Evolutionary conservation across 2,888 invertebrate species (phyloP).

Genomic region (Oligia strigilis): DNA sequence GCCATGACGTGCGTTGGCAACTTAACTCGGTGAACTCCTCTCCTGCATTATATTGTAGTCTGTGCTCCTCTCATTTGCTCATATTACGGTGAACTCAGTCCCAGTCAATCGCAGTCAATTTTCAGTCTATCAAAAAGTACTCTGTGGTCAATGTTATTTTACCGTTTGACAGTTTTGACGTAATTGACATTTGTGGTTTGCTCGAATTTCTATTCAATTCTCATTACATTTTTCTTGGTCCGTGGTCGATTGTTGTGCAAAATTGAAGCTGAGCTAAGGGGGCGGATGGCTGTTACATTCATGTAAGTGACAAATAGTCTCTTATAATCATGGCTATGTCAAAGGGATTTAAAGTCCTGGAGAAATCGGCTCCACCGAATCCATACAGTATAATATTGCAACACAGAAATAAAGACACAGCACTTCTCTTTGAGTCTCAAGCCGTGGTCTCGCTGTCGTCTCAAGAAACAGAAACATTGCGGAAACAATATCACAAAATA

Average conservation of each 20-base stretch:
- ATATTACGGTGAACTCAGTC: not conserved
- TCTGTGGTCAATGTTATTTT: slow-evolving; percentile 34
- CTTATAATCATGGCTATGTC: slow-evolving; percentile 95
- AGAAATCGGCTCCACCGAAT: slow-evolving; percentile 96
- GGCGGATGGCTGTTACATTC: slow-evolving; percentile 80
- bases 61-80: too few relatives aligned
- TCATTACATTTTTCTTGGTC: slow-evolving; percentile 58
- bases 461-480: slow-evolving; percentile 97
- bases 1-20: not conserved
- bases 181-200: slow-evolving; percentile 52
- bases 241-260: slow-evolving; percentile 62
- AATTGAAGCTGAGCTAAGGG: slow-evolving; percentile 68
- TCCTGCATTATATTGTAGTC: too few relatives aligned
- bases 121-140: too few relatives aligned
- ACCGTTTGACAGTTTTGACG: slow-evolving; percentile 61
- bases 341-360: slow-evolving; percentile 97
- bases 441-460: slow-evolving; percentile 96
- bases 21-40: not conserved
- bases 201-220: slow-evolving; percentile 44
- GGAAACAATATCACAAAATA: slow-evolving; percentile 97
- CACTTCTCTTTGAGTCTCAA: slow-evolving; percentile 97
- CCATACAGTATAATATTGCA: slow-evolving; percentile 97
- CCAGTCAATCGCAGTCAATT: not conserved
- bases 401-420: slow-evolving; percentile 96
- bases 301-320: slow-evolving; percentile 67